phyloP scores from a whole-genome alignment of 2,888 invertebrate genomes.

The Aporophyla lueneburgensis region DNA sequence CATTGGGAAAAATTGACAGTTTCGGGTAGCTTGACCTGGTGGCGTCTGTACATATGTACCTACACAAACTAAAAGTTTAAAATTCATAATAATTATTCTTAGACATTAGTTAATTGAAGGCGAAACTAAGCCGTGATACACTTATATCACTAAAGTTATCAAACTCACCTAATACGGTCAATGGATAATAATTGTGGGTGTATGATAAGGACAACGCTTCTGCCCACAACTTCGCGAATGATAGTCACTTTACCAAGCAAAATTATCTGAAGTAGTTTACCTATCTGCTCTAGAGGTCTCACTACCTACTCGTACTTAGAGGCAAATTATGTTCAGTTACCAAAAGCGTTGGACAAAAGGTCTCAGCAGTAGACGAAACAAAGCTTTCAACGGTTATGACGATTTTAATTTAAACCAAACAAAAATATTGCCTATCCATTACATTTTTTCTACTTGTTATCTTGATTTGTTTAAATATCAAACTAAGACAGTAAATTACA shows the following conservation, averaged over 20 bases:
- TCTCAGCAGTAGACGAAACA: not conserved
- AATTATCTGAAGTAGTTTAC: slow-evolving; percentile 44
- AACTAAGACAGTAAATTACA: not conserved
- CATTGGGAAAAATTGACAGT: too few species aligned
- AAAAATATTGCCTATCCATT: too few species aligned
- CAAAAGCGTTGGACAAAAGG: not conserved
- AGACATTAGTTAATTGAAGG: slow-evolving; percentile 10
- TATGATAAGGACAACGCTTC: slow-evolving; percentile 38
- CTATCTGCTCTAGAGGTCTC: slow-evolving; percentile 15
- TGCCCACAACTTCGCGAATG: slow-evolving; percentile 43
- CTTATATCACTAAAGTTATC: slow-evolving; percentile 9
- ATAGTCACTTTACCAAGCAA: slow-evolving; percentile 6
- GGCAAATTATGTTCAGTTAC: slow-evolving; percentile 12
- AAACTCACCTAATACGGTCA: slow-evolving; percentile 28
- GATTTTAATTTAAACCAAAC: not conserved
- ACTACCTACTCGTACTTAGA: not conserved
- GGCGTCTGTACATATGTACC: too few species aligned
- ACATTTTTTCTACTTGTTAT: not conserved
- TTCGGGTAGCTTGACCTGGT: too few species aligned
- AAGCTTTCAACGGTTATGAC: not conserved
- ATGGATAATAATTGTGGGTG: slow-evolving; percentile 48
- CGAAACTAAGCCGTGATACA: slow-evolving; percentile 16
- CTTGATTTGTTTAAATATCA: not conserved
- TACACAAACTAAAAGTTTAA: not conserved
- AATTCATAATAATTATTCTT: not conserved